Base-by-base conservation (phyloP, 2,888 invertebrate genomes). In the Lycia hirtaria region DNA sequence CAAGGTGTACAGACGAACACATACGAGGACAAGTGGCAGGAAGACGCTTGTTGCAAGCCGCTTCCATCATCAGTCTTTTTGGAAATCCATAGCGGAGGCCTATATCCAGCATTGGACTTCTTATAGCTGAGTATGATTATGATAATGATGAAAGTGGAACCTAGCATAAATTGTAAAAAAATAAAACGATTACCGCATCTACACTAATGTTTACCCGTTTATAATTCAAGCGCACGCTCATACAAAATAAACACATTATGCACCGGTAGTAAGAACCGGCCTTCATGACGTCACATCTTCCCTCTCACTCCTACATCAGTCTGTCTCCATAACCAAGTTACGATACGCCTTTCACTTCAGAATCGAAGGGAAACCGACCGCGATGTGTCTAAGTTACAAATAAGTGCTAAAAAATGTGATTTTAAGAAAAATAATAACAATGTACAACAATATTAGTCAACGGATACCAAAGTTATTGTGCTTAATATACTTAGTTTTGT, bases 261-360 rank as follows among this genome's bases (percentile, higher is more conserved):
- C 41, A 53, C 56, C 50, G 58, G 52, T 57, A 49, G 35, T 53
- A 62, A 48, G 52, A 58, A 62, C 58, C 61, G 59, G 60, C 64
- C 69, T 65, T 61, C 62, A 52, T 72, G 70, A 76, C 76, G 76
- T 78, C 76, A 69, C 58, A 61, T 62, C 48, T 54, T 47, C 56
- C 30, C 19, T 83, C 82, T 71, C 75, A 53, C 50, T 80, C 77
- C 55, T 43, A 59, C 60, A 41, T 65, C 59, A 61, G 49, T 14
- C 73, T 64, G 65, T 83, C 84, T 76, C 78, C 20, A 59, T 78
- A 74, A 53, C 40, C 71, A 78, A 81, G 78, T 78, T 71, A 68
- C 67, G 53, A 60, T 33, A 54, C 64, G 84, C 86, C 90, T 90
- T 91, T 89, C 90, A 89, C 89, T 88, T 71, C 53, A 65, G 50